Evolutionary conservation across 2,888 invertebrate genomes (phyloP), one percentile per base, ranked within the genome.

Genomic region (Eupithecia pulchellata): DNA sequence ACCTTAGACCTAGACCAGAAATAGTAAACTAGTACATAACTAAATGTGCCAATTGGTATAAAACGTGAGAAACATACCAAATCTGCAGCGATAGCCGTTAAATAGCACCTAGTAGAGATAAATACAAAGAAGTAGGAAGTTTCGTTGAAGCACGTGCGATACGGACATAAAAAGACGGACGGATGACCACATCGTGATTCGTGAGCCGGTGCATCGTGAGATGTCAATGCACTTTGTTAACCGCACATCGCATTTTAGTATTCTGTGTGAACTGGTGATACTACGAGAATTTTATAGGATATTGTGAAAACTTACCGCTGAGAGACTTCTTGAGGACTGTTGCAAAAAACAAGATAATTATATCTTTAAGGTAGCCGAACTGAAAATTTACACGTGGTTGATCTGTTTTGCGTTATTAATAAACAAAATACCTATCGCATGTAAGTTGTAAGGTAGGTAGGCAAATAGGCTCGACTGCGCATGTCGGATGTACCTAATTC

Each of bases 401-500:
- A 55, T 29, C 29, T 57, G 25, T 29, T 29, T 57, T 29, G 29
- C 29, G 9, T 57, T 55, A 55, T 27, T 27, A 27, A 29, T 57
- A 29, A 57, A 17, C 57, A 29, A 27, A 17, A 27, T 8, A 29
- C 57, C 25, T 32, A 4, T 9, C 32, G 20, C 11, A 6, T 60
- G n/a, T 34, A 36, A 34, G 30, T 34, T 32, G 34, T 25, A 25
- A 25, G 61, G 34, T 61, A 34, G 61, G 34, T 61, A 34, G 61
- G 34, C 47, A 29, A 47, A 71, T 65, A 70, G 69, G 73, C 67
- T 68, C 68, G 71, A 62, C 76, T 84, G 82, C 85, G 82, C 87
- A 85, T 86, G 89, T 91, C 90, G 89, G 89, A 90, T 88, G 84
- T 85, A 83, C 88, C 91, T 93, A 90, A 93, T 93, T 93, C 93